Evolutionary conservation across 2,113 vertebrate species (phyloP).

Genomic region (Ariopsis seemanni): DNA sequence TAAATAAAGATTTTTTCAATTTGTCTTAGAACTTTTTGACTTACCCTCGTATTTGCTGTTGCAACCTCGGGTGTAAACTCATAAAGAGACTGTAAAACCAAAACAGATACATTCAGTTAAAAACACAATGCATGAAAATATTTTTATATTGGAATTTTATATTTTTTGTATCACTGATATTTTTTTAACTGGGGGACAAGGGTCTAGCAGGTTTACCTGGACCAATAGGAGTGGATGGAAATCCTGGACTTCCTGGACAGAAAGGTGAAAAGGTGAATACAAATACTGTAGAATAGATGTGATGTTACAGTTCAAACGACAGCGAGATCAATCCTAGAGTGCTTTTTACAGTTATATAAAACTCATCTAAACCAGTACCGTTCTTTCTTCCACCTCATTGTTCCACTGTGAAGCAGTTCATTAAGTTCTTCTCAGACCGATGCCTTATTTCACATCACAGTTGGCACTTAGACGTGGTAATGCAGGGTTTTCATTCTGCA

Average conservation of each 20-base stretch:
- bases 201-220: constrained; percentile 80
- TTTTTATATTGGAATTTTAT: not conserved
- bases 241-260: constrained; percentile 73
- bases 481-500: not conserved
- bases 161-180: not conserved
- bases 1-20: no score
- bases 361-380: not conserved
- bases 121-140: not conserved
- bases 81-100: not conserved
- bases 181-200: constrained; percentile 60
- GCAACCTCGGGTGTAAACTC: not conserved
- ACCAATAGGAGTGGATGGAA: constrained; percentile 77
- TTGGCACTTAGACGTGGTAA: not conserved
- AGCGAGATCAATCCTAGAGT: not conserved
- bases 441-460: not conserved
- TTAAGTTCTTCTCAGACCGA: not conserved
- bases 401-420: not conserved
- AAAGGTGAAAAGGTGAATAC: constrained; percentile 78
- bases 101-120: not conserved
- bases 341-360: not conserved
- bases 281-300: not conserved
- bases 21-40: no score
- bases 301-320: no score
- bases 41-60: no score
- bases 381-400: not conserved